A percentile compares a stretch with the other conserved stretches of the same genome.
Evolutionary conservation across 2,888 invertebrate species (phyloP).

Genomic region (Leuctra nigra): DNA sequence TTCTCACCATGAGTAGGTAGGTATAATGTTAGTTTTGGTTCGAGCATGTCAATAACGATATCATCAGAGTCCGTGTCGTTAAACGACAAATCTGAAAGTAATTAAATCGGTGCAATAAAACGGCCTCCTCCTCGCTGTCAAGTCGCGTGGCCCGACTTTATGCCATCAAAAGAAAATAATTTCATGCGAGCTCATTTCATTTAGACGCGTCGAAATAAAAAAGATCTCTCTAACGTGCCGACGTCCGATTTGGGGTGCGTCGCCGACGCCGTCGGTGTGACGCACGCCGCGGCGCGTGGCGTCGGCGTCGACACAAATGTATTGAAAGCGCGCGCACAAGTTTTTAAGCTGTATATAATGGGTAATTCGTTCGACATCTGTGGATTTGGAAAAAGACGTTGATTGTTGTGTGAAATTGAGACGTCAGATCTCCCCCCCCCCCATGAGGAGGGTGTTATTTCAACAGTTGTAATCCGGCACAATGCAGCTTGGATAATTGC

Average conservation of each 20-base stretch:
- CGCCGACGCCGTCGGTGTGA: conserved; percentile 4
- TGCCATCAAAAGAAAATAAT: conserved; percentile 11
- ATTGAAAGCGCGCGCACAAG: neutral
- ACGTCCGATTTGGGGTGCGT: neutral
- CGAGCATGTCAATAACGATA: neutral
- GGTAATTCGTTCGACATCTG: conserved; percentile 15
- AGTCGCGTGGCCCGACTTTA: conserved; percentile 10
- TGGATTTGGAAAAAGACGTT: neutral
- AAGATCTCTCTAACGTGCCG: neutral
- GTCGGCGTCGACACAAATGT: neutral
- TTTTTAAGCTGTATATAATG: conserved; percentile 1
- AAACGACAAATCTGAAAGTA: neutral
- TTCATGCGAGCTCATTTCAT: neutral
- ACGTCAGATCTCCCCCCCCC: too few species aligned
- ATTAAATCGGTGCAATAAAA: neutral
- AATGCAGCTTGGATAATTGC: too few species aligned
- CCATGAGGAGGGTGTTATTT: too few species aligned
- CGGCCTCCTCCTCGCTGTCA: neutral
- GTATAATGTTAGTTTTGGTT: too few species aligned
- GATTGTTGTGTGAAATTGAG: conserved; percentile 16
- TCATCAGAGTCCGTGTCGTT: neutral
- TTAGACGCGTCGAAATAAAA: neutral
- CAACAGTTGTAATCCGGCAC: conserved; percentile 10
- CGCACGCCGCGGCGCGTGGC: conserved; percentile 1
- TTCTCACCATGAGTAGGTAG: too few species aligned